Conservation (phyloP, 2,888 invertebrate genomes). For the Chesias legatella region DNA sequence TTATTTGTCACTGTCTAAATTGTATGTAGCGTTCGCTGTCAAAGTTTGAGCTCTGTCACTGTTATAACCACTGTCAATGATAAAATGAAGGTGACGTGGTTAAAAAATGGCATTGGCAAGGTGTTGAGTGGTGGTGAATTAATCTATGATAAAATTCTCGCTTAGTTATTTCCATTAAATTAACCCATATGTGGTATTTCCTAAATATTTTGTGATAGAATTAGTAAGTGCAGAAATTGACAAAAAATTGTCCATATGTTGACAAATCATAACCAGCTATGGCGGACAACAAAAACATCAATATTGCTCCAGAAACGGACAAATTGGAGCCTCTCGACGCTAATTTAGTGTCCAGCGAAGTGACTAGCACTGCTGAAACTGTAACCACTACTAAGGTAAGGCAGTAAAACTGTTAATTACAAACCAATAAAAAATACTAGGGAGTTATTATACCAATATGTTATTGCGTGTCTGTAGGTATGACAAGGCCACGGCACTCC, state of each 20-base stretch:
- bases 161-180: neutral
- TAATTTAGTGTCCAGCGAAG: constrained; percentile 60
- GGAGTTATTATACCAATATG: constrained; percentile 6
- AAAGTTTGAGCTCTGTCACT: neutral
- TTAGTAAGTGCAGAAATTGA: constrained; percentile 13
- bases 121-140: constrained; percentile 54
- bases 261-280: constrained; percentile 55
- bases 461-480: constrained; percentile 17
- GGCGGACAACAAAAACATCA: constrained; percentile 70
- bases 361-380: constrained; percentile 59
- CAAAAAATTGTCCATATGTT: constrained; percentile 53
- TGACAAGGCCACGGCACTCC: constrained; percentile 25
- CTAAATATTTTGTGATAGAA: constrained; percentile 10
- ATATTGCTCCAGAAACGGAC: constrained; percentile 55
- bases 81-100: constrained; percentile 40
- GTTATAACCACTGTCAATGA: constrained; percentile 16
- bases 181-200: neutral
- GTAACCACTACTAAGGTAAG: constrained; percentile 61
- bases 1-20: constrained; percentile 7
- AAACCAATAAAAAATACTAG: neutral
- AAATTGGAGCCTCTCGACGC: constrained; percentile 50
- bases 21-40: constrained; percentile 10
- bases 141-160: neutral
- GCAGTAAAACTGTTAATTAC: neutral
- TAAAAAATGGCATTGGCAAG: constrained; percentile 41